Conservation (phyloP, 2,797 vertebrate genomes). For the Pitangus sulphuratus region DNA sequence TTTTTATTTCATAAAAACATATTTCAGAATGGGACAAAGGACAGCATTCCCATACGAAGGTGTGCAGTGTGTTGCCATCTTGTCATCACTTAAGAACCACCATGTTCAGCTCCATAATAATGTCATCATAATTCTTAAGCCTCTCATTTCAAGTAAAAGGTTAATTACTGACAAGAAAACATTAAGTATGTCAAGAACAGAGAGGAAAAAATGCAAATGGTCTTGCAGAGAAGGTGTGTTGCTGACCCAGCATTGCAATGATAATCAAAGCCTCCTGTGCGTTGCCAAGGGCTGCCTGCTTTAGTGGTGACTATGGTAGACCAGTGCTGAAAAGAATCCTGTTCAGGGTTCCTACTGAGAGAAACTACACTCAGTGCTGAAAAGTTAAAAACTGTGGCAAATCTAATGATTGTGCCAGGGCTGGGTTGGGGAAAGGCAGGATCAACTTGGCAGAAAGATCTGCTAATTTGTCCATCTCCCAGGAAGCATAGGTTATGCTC, state of each 20-base stretch:
- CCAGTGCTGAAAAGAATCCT: not conserved
- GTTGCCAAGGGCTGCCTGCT: not conserved
- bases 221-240: not conserved
- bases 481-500: not conserved
- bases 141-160: constrained; percentile 39
- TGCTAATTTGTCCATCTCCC: not conserved
- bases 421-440: not conserved
- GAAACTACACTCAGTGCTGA: not conserved
- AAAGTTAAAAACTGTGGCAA: not conserved
- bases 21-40: not conserved
- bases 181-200: constrained; percentile 5
- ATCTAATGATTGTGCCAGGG: not conserved
- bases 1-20: not conserved
- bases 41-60: not conserved
- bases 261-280: not conserved
- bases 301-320: not conserved
- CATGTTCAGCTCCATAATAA: constrained; percentile 7
- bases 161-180: constrained; percentile 51
- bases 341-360: not conserved
- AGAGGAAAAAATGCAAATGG: constrained; percentile 26
- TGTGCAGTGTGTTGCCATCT: not conserved
- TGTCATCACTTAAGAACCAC: not conserved
- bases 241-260: not conserved
- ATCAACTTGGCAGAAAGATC: not conserved
- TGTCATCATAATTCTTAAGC: constrained; percentile 38